Evolutionary conservation across 2,797 vertebrate species (phyloP).

Genomic region (Telmatherina bonti): DNA sequence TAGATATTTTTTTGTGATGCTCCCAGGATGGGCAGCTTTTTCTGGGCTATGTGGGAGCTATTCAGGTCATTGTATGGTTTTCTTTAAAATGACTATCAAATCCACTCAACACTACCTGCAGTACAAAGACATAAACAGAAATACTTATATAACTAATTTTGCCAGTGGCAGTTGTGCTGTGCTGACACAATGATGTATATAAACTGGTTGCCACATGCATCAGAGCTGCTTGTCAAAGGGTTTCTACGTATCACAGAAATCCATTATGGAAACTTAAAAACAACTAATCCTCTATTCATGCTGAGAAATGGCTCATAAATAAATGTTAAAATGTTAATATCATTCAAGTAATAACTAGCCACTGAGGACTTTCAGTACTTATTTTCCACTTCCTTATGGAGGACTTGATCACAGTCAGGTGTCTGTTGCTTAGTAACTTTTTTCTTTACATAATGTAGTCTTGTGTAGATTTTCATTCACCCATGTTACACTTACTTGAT

Average conservation of each 20-base stretch:
- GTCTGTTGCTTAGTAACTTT: constrained; percentile 4
- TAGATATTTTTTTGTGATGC: too few species aligned
- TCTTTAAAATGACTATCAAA: too few species aligned
- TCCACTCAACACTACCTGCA: too few species aligned
- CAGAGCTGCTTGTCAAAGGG: background rate
- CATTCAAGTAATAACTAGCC: background rate
- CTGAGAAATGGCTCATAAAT: background rate
- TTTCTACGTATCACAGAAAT: background rate
- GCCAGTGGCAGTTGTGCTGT: background rate
- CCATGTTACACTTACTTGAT: background rate
- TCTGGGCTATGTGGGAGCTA: too few species aligned
- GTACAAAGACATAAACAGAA: background rate
- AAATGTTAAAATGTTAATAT: background rate
- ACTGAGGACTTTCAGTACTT: background rate
- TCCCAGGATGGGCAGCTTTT: too few species aligned
- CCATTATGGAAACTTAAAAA: background rate
- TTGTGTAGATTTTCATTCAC: background rate
- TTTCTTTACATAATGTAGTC: constrained; percentile 3
- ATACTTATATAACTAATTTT: background rate
- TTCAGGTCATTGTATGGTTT: too few species aligned
- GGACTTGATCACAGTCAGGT: background rate
- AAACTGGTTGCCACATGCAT: background rate
- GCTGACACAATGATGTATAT: background rate
- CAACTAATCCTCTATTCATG: background rate
- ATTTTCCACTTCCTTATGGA: constrained; percentile 1